Evolutionary conservation across 2,888 invertebrate genomes (phyloP), one percentile per base, ranked within the genome.

Genomic region (Prosopocoilus inquinatus): DNA sequence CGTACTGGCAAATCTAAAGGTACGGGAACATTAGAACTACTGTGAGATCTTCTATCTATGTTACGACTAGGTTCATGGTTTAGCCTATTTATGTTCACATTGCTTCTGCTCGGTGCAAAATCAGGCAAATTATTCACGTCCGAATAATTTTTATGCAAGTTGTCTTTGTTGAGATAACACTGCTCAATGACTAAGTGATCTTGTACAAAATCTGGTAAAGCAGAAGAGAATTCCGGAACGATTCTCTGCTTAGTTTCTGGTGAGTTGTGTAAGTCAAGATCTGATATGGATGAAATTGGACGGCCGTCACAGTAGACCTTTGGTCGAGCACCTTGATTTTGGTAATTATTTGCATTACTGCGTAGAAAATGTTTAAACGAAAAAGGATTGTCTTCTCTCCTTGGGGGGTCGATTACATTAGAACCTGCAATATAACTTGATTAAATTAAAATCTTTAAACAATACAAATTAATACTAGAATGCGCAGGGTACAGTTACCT

Each of bases 131-230:
- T 86, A 67, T 85, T 84, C 62, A 85, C 75, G 67, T 86, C 85
- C 45, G 82, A 79, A 44, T 82, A 80, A 53, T 66, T 67, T 59
- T 67, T 69, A 66, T 81, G 79, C 44, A 80, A 77, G 63, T 79
- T 78, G 41, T 81, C 79, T 66, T 67, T 70, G 39, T 81, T 81
- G 67, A 88, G 78, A 74, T 87, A 88, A 60, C 86, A 86, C 67
- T 91, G 89, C 70, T 90, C 90, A 36, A 92, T 87, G 64, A 91
- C 82, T 75, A 92, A 83, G 76, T 93, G 93, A 76, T 93, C 93
- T 73, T 93, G 93, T 49, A 94, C 93, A 78, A 93, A 93, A 74
- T 93, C 93, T 0, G 93, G 93, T 63, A 91, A 73, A 7, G 87
- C 87, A 2, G 88, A 87, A 64, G 87, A 80, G 65, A 80, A 81